A percentile compares a stretch with the other conserved stretches of the same genome.
phyloP scores from a whole-genome alignment of 2,113 vertebrate genomes.

The Columba janthina region DNA sequence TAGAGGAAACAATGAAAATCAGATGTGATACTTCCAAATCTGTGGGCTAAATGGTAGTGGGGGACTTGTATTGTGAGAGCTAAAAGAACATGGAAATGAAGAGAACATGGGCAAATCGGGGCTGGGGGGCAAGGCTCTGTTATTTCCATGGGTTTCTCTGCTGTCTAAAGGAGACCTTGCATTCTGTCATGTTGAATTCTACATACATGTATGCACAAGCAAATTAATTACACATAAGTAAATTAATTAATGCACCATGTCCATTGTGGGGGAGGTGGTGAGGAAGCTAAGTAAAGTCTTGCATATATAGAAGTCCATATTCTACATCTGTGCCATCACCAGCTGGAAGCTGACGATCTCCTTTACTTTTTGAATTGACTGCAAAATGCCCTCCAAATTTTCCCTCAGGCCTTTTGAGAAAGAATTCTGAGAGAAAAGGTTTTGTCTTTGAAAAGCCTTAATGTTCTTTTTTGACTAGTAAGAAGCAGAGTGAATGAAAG shows the following conservation, averaged over 20 bases:
- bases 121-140: not conserved
- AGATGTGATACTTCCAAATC: not conserved
- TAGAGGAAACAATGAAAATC: not conserved
- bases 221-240: not conserved
- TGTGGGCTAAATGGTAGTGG: not conserved
- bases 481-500: conserved; percentile 14
- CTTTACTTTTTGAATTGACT: not conserved
- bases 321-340: not conserved
- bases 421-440: not conserved
- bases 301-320: not conserved
- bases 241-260: not conserved
- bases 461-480: not conserved
- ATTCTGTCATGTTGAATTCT: not conserved
- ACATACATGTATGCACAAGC: not conserved
- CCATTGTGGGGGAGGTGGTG: not conserved
- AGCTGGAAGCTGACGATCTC: not conserved
- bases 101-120: not conserved
- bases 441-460: conserved; percentile 13
- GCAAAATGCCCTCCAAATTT: not conserved
- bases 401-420: not conserved
- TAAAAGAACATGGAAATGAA: not conserved
- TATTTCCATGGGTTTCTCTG: not conserved
- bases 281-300: not conserved
- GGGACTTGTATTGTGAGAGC: not conserved
- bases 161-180: not conserved